Evolutionary conservation across 1,140 invertebrate genomes (phyloP), one percentile per base, ranked within the genome.

Genomic region (Ceratosolen fusciceps): DNA sequence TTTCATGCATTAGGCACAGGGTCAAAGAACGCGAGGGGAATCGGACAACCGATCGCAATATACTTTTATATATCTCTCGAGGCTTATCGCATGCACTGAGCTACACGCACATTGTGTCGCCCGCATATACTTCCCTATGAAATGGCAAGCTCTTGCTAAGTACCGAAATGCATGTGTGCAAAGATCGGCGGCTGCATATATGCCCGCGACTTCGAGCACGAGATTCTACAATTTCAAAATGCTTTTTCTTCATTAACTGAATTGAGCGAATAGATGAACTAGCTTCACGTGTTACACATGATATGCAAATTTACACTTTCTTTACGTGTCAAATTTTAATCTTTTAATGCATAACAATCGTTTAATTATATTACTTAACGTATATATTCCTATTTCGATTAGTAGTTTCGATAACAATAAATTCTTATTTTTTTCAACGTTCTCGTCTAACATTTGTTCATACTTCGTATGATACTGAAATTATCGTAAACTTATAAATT

Each of bases 11-110:
- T 31, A 31, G 39, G 39, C 9, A 9, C 19, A 67, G 71, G 71
- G 77, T 79, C 77, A 74, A 79, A 37, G 77, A 79, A 74, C 77
- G 77, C 70, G 43, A 34, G 24, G 56, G 19, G 68, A 49, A 71
- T 71, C 76, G 37, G 56, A 56, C 21, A 58, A 73, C 21, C 37
- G 49, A 72, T 67, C 31, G 60, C 43, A 54, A 43, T 70, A 34
- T 49, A 52, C 65, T 70, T 70, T 75, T 75, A 70, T 77, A 77
- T 77, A 62, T 77, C 62, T 77, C 75, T 26, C 52, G 34, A 19
- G 52, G 54, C 67, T 60, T 77, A 70, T 77, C 76, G 67, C 76
- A 31, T 21, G 65, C 24, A 24, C 62, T 39, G 39, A 47, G 72
- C 29, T 47, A 21, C 43, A 52, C 74, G 47, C 56, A 67, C 54